These are phyloP conservation scores for Sminthurinus aureus DNA, from an alignment of 2,888 invertebrate species.

Conservation along the genomic window DNA sequence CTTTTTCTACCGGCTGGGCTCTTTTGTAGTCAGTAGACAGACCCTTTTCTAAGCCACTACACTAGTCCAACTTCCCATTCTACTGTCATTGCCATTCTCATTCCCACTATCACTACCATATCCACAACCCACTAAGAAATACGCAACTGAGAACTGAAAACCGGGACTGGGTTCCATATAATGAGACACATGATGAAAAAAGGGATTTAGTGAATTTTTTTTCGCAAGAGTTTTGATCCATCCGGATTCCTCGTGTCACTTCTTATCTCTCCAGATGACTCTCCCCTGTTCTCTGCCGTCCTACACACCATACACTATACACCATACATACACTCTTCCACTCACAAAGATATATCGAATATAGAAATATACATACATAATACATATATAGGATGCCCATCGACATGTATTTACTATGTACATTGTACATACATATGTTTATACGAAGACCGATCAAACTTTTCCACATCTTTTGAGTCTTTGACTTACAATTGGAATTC, in stretches of 20 bases:
- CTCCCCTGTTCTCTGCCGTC: background rate
- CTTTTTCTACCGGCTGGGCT: background rate
- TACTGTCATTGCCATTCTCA: background rate
- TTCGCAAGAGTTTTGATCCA: conserved; percentile 32
- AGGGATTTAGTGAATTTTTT: conserved; percentile 37
- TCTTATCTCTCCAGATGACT: conserved; percentile 24
- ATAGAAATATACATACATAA: too few relatives aligned
- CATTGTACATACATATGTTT: background rate
- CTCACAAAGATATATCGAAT: too few relatives aligned
- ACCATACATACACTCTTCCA: too few relatives aligned
- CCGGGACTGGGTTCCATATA: conserved; percentile 10
- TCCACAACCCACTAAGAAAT: too few relatives aligned
- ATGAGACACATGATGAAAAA: conserved; percentile 26
- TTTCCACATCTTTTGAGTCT: conserved; percentile 15
- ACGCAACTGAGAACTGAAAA: background rate
- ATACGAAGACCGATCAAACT: conserved; percentile 28
- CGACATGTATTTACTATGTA: too few relatives aligned
- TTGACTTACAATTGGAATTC: conserved; percentile 20
- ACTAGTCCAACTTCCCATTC: background rate
- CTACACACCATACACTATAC: background rate
- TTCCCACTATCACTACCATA: too few relatives aligned
- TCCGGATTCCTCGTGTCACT: conserved; percentile 33
- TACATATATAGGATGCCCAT: too few relatives aligned
- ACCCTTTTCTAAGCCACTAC: background rate
- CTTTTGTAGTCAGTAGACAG: conserved; percentile 4